Base-by-base conservation (phyloP, 1,140 invertebrate species). In the Diploscapter pachys region DNA sequence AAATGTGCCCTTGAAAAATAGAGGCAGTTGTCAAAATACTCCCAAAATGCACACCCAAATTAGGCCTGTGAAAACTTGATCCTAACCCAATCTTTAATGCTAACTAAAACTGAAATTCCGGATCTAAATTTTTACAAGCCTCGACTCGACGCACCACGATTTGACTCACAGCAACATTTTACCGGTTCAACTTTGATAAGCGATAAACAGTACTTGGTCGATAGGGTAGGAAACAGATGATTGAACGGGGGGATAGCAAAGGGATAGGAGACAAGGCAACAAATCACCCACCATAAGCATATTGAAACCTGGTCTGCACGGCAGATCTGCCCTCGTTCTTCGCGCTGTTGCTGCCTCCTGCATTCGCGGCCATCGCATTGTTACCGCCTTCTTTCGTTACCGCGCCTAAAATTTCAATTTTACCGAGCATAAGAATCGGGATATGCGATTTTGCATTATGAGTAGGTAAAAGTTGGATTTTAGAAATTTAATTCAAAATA, bases 221-320 rank as follows among this genome's bases (percentile, higher is more conserved):
- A 31, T 31, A 31, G 31, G 31, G 31, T 31, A 31, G 31, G 31
- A 31, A 31, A 31, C 31, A 31, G 31, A 31, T 31, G 31, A 31
- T 63, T 63, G 50, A n/a, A 49, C 31, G 50, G 31, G 5, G n/a
- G 2, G 6, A 63, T 5, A 8, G 5, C n/a, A n/a, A 48, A 8
- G 62, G 62, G 62, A 6, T 5, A n/a, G 8, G 5, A 6, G 5
- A n/a, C 4, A 63, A 63, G 51, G 51, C 51, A 6, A 6, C 63
- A 63, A 63, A 51, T 31, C 51, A 74, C 73, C 55, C 71, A 85
- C 83, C 83, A 68, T 85, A 85, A 70, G 83, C 83, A 73, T 85
- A 85, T 81, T 85, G 84, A 75, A 85, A 85, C 59, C 83, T 76
- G 56, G 83, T 80, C 73, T 85, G 83, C 8, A 85, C 68, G 6